Percentiles rank a stretch among this genome's conserved stretches.
These are phyloP conservation scores for Hoplodrina ambigua DNA, from an alignment of 2,888 invertebrate species.

Conservation along the genomic window DNA sequence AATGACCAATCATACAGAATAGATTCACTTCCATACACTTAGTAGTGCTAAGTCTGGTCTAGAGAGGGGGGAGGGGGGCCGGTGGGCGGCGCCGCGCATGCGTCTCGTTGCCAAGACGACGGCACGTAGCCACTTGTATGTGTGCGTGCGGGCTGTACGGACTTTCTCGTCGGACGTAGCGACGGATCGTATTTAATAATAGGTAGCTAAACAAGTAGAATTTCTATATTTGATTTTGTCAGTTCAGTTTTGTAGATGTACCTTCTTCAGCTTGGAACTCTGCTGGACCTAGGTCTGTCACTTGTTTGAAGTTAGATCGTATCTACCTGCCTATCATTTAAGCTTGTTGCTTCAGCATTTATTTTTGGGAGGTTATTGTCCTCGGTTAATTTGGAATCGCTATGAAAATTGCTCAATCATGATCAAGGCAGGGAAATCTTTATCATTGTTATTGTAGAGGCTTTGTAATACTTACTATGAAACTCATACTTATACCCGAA, in stretches of 20 bases:
- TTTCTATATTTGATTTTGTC: constrained; percentile 62
- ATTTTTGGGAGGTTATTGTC: constrained; percentile 15
- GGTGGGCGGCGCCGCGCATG: constrained; percentile 89
- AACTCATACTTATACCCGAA: constrained; percentile 37
- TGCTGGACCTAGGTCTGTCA: background rate
- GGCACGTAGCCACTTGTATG: constrained; percentile 87
- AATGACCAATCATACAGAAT: constrained; percentile 84
- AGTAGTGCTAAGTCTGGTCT: constrained; percentile 70
- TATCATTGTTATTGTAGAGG: background rate
- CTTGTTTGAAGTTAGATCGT: background rate
- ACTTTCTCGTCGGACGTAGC: constrained; percentile 49
- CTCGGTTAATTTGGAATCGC: background rate
- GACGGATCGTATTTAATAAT: constrained; percentile 64
- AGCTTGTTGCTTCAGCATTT: constrained; percentile 16
- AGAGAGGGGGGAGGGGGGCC: constrained; percentile 71
- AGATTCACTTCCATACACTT: constrained; percentile 68
- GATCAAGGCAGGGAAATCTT: background rate
- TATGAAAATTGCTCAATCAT: background rate
- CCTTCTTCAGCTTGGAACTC: constrained; percentile 17
- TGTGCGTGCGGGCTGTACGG: constrained; percentile 74
- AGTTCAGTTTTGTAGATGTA: constrained; percentile 38
- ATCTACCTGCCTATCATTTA: background rate
- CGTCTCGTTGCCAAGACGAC: constrained; percentile 91
- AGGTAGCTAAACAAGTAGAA: constrained; percentile 66
- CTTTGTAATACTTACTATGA: constrained; percentile 21